Evolutionary conservation across 2,113 vertebrate species (phyloP).

Genomic region (Corvus cornix): DNA sequence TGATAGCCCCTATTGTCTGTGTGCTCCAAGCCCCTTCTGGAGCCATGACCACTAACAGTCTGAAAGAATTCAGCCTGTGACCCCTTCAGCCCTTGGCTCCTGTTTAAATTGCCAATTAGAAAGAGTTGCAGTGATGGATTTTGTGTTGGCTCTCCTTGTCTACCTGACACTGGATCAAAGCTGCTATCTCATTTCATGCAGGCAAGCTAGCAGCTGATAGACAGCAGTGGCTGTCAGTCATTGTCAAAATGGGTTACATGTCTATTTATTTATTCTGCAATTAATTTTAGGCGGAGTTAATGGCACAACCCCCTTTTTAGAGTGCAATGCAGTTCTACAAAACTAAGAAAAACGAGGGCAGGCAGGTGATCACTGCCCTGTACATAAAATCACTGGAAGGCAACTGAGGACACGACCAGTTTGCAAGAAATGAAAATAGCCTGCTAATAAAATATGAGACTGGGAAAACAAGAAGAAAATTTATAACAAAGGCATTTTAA

Average conservation of each 20-base stretch:
- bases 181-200: neutral
- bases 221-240: neutral
- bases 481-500: slow-evolving; percentile 7
- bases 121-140: neutral
- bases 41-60: neutral
- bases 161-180: slow-evolving; percentile 8
- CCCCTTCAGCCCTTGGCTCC: neutral
- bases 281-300: slow-evolving; percentile 1
- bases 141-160: neutral
- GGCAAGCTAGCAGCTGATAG: neutral
- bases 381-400: neutral
- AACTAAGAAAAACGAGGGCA: neutral
- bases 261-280: slow-evolving; percentile 18
- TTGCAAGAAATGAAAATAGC: neutral
- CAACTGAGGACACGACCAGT: neutral
- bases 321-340: neutral
- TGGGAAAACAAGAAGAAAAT: neutral
- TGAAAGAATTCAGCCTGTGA: neutral
- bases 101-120: slow-evolving; percentile 27
- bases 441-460: neutral
- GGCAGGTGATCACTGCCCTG: neutral
- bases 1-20: neutral
- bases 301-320: neutral
- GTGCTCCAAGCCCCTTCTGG: neutral
- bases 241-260: neutral